Base-by-base conservation (phyloP, 2,797 vertebrate species). In the Neosilurus mollespiculum region DNA sequence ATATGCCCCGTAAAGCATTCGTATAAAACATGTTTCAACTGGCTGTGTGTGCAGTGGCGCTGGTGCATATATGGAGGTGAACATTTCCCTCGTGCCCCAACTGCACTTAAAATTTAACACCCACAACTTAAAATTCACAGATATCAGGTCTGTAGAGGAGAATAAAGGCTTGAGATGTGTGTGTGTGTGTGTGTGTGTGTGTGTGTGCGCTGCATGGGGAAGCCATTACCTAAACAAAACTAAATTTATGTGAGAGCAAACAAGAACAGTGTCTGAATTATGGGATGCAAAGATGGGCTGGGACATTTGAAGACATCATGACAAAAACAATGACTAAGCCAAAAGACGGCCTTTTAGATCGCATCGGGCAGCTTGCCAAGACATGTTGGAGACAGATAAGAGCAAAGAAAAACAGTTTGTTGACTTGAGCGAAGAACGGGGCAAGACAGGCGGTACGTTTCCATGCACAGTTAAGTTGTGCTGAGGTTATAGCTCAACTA, bases 11-110 rank as follows among this genome's bases (percentile, higher is more conserved):
- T 86, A 84, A 86, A 84, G 71, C 34, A 22, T 24, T 24, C 70
- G 59, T 53, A 81, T 26, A 66, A 72, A 75, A 54, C 83, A 80
- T 77, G 83, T 80, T 78, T 81, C 26, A 75, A 88, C 85, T 85
- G 62, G 81, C 76, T 80, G 66, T 54, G 43, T 80, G 67, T 37
- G n/a, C 16, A 10, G 69, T 54, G 37, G 22, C 59, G 66, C 22
- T 62, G 20, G 51, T 69, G 67, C 9, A 34, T 77, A 72, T 34
- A 16, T 77, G 54, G 8, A 26, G 59, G 70, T 79, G 61, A 59
- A 59, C 10, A 73, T 61, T 51, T 43, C 18, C 84, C 78, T 34
- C 56, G n/a, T 64, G 67, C 37, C n/a, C 62, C 66, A 65, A 43
- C 24, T 61, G 18, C 64, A 34, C 43, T 22, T 24, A 43, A 43